Conservation (phyloP, 2,113 vertebrate species). For the Casuarius casuarius region DNA sequence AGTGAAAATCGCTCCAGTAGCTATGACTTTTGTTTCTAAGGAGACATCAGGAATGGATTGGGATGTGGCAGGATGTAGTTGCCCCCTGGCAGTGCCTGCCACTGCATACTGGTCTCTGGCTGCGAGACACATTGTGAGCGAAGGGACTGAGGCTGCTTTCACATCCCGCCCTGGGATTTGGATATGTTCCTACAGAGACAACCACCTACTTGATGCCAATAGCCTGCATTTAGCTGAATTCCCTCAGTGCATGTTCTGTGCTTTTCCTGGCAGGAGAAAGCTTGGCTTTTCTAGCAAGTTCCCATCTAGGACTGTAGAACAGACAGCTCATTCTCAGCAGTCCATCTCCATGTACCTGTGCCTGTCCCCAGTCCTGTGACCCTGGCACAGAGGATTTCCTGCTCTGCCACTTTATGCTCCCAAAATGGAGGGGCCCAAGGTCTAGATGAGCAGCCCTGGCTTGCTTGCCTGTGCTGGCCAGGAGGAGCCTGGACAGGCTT, state of each 20-base stretch:
- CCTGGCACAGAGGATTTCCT: background rate
- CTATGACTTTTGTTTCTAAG: background rate
- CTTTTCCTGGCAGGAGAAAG: background rate
- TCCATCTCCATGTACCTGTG: too few relatives aligned
- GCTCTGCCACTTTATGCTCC: background rate
- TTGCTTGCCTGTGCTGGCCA: background rate
- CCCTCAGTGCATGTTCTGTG: background rate
- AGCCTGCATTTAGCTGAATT: background rate
- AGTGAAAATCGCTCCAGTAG: background rate
- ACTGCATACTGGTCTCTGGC: background rate
- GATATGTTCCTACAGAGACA: background rate
- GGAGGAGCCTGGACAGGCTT: background rate
- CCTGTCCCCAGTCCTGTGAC: too few relatives aligned
- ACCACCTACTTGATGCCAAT: background rate
- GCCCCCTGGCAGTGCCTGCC: background rate
- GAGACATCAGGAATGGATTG: background rate
- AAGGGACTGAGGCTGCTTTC: background rate
- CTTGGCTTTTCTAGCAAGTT: too few relatives aligned
- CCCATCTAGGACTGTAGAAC: too few relatives aligned
- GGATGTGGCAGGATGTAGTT: background rate
- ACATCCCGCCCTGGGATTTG: background rate
- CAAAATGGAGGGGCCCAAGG: background rate
- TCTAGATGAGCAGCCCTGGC: background rate
- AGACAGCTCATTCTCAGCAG: too few relatives aligned
- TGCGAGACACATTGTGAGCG: background rate